A percentile compares a stretch with the other conserved stretches of the same genome.
Evolutionary conservation across 2,888 invertebrate species (phyloP).

Genomic region (Villa cingulata): DNA sequence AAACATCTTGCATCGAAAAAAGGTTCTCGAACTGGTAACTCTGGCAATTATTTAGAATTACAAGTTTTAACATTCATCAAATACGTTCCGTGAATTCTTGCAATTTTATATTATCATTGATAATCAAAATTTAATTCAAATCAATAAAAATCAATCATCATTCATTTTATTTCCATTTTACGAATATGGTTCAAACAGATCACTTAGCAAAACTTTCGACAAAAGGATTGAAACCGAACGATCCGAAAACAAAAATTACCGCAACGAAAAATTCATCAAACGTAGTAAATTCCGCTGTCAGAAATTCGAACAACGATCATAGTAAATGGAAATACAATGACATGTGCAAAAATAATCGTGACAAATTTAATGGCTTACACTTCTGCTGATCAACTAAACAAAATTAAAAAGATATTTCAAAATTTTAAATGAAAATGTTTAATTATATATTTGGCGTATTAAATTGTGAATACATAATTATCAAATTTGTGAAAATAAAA

Average conservation of each 20-base stretch:
- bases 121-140: neutral
- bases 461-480: no score
- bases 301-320: constrained; percentile 16
- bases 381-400: constrained; percentile 23
- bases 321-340: constrained; percentile 26
- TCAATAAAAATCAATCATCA: neutral
- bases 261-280: constrained; percentile 21
- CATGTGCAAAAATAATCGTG: constrained; percentile 29
- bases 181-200: constrained; percentile 27
- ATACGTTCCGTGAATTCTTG: constrained; percentile 61
- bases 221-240: constrained; percentile 6
- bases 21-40: constrained; percentile 72
- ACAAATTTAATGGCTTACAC: constrained; percentile 31
- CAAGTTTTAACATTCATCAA: constrained; percentile 69
- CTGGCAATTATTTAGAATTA: constrained; percentile 73
- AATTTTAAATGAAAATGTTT: no score
- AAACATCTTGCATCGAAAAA: constrained; percentile 70
- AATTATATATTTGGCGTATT: no score
- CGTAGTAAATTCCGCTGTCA: constrained; percentile 23
- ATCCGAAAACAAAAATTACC: constrained; percentile 19
- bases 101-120: no score
- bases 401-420: no score
- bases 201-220: constrained; percentile 3
- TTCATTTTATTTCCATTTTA: neutral
- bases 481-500: no score